Evolutionary conservation across 2,113 vertebrate genomes (phyloP).

Genomic region (Dicentrarchus labrax): DNA sequence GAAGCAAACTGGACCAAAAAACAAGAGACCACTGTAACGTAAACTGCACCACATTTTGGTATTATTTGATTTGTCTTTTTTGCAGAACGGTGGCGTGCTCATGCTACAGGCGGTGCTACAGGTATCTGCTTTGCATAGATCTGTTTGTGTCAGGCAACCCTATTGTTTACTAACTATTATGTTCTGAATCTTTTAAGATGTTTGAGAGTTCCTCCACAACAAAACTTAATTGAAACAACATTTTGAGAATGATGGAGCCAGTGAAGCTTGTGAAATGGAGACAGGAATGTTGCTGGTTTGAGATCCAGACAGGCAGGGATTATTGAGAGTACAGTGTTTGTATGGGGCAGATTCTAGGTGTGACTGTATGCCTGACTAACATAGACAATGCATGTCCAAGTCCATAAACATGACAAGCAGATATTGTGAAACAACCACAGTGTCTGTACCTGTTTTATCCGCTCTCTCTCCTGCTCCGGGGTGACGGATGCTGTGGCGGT

Average conservation of each 20-base stretch:
- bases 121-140: not conserved
- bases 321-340: slow-evolving; percentile 1
- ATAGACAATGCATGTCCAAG: not conserved
- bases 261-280: not conserved
- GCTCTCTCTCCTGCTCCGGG: slow-evolving; percentile 96
- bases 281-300: slow-evolving; percentile 15
- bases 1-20: slow-evolving; percentile 87
- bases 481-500: slow-evolving; percentile 91
- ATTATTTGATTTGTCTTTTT: not conserved
- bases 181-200: no score
- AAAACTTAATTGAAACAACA: slow-evolving; percentile 11
- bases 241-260: not conserved
- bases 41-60: not conserved
- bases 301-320: not conserved
- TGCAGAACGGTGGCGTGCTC: no score
- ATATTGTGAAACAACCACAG: not conserved
- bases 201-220: not conserved
- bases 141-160: not conserved
- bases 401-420: not conserved
- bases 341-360: not conserved
- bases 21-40: slow-evolving; percentile 33
- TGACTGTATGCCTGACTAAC: slow-evolving; percentile 8
- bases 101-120: no score
- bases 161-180: no score
- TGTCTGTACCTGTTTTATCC: slow-evolving; percentile 92